These are phyloP conservation scores for Coturnix japonica DNA, from an alignment of 2,113 vertebrate genomes.

Conservation along the genomic window DNA sequence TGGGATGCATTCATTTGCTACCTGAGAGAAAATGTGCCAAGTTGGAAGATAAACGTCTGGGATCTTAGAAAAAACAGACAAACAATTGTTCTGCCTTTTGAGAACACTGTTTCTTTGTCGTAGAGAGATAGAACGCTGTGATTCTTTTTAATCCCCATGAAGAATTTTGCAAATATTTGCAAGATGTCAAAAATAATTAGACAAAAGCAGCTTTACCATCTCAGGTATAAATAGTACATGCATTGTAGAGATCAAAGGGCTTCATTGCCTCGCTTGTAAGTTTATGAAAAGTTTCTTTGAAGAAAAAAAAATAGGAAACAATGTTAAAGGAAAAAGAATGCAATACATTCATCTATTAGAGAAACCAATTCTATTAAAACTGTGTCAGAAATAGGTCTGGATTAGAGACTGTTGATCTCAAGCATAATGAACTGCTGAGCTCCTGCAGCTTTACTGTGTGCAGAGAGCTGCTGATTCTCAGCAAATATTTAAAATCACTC, in stretches of 20 bases:
- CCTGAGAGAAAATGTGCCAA: constrained; percentile 16
- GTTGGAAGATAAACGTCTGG: constrained; percentile 50
- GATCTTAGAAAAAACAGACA: constrained; percentile 47
- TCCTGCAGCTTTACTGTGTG: background rate
- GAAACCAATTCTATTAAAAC: constrained; percentile 35
- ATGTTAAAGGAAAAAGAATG: constrained; percentile 1
- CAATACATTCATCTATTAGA: background rate
- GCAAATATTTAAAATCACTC: background rate
- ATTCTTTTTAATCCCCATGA: constrained; percentile 56
- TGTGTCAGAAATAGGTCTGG: constrained; percentile 35
- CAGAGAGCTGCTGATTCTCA: background rate
- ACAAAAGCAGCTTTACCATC: constrained; percentile 63
- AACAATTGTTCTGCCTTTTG: constrained; percentile 45
- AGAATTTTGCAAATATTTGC: constrained; percentile 79
- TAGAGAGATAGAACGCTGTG: constrained; percentile 50
- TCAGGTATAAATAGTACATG: constrained; percentile 31
- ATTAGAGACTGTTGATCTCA: constrained; percentile 19
- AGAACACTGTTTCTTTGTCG: constrained; percentile 48
- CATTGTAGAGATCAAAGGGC: constrained; percentile 74
- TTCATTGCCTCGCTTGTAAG: constrained; percentile 51
- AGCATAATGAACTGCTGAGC: background rate
- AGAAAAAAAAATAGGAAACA: constrained; percentile 57
- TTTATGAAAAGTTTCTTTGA: constrained; percentile 33
- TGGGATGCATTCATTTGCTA: background rate
- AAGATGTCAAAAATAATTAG: constrained; percentile 80